phyloP scores from a whole-genome alignment of 2,113 vertebrate genomes.

The Suricata suricatta region DNA sequence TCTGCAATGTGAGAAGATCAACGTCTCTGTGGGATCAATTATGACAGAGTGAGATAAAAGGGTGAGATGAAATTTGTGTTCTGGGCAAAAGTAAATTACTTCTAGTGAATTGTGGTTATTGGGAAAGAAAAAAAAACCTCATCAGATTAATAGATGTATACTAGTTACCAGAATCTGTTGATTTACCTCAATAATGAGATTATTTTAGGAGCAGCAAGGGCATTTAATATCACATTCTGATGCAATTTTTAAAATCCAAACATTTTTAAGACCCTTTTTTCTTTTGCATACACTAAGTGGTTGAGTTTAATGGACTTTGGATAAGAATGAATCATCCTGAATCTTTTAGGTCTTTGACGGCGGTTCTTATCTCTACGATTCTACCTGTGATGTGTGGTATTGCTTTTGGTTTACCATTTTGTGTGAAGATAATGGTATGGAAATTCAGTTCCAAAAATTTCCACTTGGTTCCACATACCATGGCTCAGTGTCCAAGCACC shows the following conservation, averaged over 20 bases:
- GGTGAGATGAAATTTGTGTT: background rate
- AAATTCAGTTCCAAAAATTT: background rate
- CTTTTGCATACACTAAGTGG: background rate
- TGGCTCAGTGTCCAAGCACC: background rate
- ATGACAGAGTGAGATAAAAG: background rate
- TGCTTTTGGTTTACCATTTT: background rate
- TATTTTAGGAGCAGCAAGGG: background rate
- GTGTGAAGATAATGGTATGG: background rate
- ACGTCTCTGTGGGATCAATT: background rate
- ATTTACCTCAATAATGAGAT: slow-evolving; percentile 22
- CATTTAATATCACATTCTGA: slow-evolving; percentile 11
- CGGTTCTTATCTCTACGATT: background rate
- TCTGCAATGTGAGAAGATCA: background rate
- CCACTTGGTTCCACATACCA: background rate
- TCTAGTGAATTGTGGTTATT: background rate
- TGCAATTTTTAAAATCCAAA: slow-evolving; percentile 1
- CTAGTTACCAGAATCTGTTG: background rate
- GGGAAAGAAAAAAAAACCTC: background rate
- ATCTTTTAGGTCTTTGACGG: background rate
- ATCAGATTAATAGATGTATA: background rate
- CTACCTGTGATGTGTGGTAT: background rate
- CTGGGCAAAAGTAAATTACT: background rate
- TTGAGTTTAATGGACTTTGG: background rate
- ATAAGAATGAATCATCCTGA: background rate
- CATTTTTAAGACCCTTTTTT: background rate